Base-by-base conservation (phyloP, 2,113 vertebrate species). In the Xenopus borealis region DNA sequence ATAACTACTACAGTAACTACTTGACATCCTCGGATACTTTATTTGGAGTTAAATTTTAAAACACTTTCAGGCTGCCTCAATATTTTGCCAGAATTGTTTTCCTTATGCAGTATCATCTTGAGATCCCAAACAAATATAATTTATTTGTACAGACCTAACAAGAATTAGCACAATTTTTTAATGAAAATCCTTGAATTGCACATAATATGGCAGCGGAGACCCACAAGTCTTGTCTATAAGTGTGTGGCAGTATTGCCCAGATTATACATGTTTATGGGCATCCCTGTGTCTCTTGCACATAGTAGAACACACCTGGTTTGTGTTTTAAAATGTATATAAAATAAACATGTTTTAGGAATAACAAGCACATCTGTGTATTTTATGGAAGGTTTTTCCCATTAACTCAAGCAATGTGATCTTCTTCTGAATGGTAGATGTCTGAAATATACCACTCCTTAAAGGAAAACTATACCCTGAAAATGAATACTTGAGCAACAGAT, bases 41-140 rank as follows among this genome's bases (percentile, higher is more conserved):
- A 50, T 16, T 12, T 13, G 12, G 14, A 50, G 12, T 50, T 50
- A 10, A 10, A 50, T 50, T 50, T 50, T 6, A 50, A 50, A 3
- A 50, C 47, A 9, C 47, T 13, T 50, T 50, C 33, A 40, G 33
- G 33, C 14, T 50, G 47, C 47, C 7, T 7, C 47, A 50, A 50
- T 87, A 82, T 81, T 84, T 88, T 73, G 74, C 82, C 83, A 14
- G 75, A 72, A 78, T 82, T 86, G 84, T 86, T 40, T 40, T 40
- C 33, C 33, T 40, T 40, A 40, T 40, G 33, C 33, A 40, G 33
- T 40, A 40, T 40, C 33, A 2, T 40, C 33, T 40, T 27, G 3
- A 2, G 23, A 27, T 27, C 23, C 23, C 1, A 27, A 18, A 27
- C 1, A 82, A 85, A 58, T 73, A 2, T 83, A 80, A 79, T 80